Base-by-base conservation (phyloP, 2,113 vertebrate species). In the Regulus satrapa region DNA sequence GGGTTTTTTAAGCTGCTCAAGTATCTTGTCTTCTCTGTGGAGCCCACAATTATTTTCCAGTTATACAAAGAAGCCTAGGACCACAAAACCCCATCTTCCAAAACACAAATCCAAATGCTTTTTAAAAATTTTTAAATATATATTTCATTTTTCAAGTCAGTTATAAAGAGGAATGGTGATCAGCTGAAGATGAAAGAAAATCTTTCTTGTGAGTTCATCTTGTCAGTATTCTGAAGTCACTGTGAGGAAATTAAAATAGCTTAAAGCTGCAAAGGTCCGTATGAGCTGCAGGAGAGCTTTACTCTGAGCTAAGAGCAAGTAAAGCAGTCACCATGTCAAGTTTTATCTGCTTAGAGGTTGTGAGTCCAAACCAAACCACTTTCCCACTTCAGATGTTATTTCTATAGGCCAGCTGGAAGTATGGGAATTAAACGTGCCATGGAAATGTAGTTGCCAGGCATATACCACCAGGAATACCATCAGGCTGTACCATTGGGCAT, bases 271-370 rank as follows among this genome's bases (percentile, higher is more conserved):
- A 79, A 18, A 31, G 43, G 14, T 49, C 15, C 32, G 0, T 18
- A 3, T 19, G 26, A 45, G 40, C 29, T 73, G 14, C 6, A 23
- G 28, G 14, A 4, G 14, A 19, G 49, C 31, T 85, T 63, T 51
- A 38, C 40, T 24, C 26, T 29, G 79, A 56, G 29, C 32, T 51
- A 41, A 36, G 28, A 56, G 32, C 29, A 67, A 45, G 31, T 29
- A 34, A 76, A 34, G 21, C 29, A 55, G 45, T 24, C 8, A 18
- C 13, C 19, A 18, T 2, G 7, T n/a, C 0, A 0, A 69, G 36
- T 68, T 86, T 91, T 66, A n/a, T 16, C 63, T 76, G 62, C 72
- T 80, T 15, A 67, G 83, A 64, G 23, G 12, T 18, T 13, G 40
- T 8, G 5, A 31, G 24, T 79, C 49, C 41, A 67, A 76, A 32